Percentiles rank a stretch among this genome's conserved stretches.
Evolutionary conservation across 2,888 invertebrate species (phyloP).

Genomic region (Melinaea menophilus): DNA sequence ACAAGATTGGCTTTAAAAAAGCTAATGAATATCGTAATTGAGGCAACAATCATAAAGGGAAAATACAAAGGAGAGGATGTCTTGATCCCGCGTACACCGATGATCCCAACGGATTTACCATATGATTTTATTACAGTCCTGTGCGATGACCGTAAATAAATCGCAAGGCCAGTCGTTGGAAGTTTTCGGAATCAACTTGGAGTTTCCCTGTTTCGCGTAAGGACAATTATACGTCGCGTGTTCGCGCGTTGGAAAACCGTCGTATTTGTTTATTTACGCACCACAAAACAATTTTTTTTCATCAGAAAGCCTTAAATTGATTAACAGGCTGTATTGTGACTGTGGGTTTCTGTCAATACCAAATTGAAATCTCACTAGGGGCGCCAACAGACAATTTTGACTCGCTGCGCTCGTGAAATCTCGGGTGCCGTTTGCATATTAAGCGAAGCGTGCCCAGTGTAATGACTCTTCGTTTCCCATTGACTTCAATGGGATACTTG

Average conservation of each 20-base stretch:
- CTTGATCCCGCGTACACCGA: conserved; percentile 30
- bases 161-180: conserved; percentile 30
- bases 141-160: conserved; percentile 35
- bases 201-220: conserved; percentile 33
- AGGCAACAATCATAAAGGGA: conserved; percentile 28
- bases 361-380: conserved; percentile 24
- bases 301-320: conserved; percentile 27
- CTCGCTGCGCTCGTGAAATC: conserved; percentile 7
- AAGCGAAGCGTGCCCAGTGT: no score
- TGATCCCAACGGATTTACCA: conserved; percentile 31
- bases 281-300: conserved; percentile 30
- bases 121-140: conserved; percentile 34
- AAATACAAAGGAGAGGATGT: conserved; percentile 39
- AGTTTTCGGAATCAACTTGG: conserved; percentile 30
- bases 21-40: conserved; percentile 28
- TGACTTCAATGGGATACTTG: no score
- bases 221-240: conserved; percentile 37
- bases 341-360: conserved; percentile 22
- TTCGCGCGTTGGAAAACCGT: conserved; percentile 35
- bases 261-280: conserved; percentile 30
- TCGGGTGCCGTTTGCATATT: no score
- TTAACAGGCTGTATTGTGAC: conserved; percentile 23
- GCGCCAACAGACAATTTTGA: no score
- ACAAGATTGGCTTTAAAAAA: conserved; percentile 33
- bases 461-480: no score